Evolutionary conservation across 64 coral and sea anemone species (phyloP).

Genomic region (Cladopsammia gracilis): DNA sequence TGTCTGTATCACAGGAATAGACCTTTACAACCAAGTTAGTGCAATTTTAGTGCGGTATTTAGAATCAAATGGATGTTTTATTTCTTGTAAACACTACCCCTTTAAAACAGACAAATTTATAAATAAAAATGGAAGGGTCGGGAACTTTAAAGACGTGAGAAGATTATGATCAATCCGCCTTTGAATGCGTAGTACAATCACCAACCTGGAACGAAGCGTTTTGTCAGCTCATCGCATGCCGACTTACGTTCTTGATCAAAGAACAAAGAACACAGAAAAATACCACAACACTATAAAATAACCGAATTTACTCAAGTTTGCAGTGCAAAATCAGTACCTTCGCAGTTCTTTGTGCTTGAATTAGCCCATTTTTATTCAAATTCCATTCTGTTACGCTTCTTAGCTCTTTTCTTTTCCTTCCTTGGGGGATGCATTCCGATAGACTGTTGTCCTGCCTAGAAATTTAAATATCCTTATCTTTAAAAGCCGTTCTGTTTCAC

Average conservation of each 20-base stretch:
- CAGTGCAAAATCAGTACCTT: background rate
- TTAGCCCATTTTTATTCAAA: conserved; percentile 2
- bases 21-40: too few species aligned
- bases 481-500: conserved; percentile 4
- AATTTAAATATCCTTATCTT: background rate
- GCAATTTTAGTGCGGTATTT: too few species aligned
- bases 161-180: background rate
- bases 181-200: background rate
- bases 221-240: too few species aligned
- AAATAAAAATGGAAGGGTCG: background rate
- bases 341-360: background rate
- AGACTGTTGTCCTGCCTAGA: background rate
- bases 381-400: background rate
- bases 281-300: too few species aligned
- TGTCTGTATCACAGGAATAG: too few species aligned
- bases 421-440: conserved; percentile 48
- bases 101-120: too few species aligned
- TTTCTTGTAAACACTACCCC: too few species aligned
- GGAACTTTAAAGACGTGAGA: background rate
- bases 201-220: too few species aligned
- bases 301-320: background rate
- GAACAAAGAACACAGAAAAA: background rate
- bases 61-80: too few species aligned
- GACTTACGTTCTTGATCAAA: too few species aligned
- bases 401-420: background rate